A percentile compares a stretch with the other conserved stretches of the same genome.
These are phyloP conservation scores for Druon quercuslanigerum DNA, from an alignment of 1,140 invertebrate genomes.

Conservation along the genomic window DNA sequence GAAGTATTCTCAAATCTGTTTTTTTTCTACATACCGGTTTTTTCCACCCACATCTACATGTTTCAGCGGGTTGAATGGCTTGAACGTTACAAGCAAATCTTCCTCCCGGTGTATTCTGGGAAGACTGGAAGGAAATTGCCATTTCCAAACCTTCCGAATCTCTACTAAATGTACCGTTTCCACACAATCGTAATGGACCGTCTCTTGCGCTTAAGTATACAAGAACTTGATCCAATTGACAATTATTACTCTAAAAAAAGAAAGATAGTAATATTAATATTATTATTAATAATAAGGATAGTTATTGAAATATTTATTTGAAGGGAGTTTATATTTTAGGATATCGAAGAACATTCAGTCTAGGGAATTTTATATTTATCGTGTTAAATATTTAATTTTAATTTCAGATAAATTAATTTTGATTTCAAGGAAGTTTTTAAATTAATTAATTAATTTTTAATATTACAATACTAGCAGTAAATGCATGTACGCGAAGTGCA, in stretches of 20 bases:
- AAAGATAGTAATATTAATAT: too few species aligned
- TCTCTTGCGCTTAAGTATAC: slow-evolving; percentile 34
- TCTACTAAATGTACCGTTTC: slow-evolving; percentile 67
- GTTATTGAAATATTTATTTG: too few species aligned
- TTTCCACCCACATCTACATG: slow-evolving; percentile 77
- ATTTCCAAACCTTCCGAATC: slow-evolving; percentile 70
- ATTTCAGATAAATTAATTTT: too few species aligned
- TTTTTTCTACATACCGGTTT: slow-evolving; percentile 69
- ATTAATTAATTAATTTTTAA: too few species aligned
- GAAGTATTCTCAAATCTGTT: not conserved
- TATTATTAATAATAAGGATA: too few species aligned
- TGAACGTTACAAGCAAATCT: slow-evolving; percentile 73
- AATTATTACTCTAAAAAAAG: slow-evolving; percentile 54
- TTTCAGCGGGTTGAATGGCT: slow-evolving; percentile 53
- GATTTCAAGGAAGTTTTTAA: too few species aligned
- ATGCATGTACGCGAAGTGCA: too few species aligned
- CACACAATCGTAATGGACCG: slow-evolving; percentile 75
- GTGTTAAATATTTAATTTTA: too few species aligned
- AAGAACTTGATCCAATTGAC: slow-evolving; percentile 52
- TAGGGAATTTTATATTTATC: too few species aligned
- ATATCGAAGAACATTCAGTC: too few species aligned
- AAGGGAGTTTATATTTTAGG: too few species aligned
- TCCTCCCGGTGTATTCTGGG: slow-evolving; percentile 69
- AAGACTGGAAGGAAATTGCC: slow-evolving; percentile 64
- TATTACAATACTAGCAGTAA: too few species aligned